phyloP scores from a whole-genome alignment of 37 sponge, comb jelly and placozoan species.

The Axinella damicornis region DNA sequence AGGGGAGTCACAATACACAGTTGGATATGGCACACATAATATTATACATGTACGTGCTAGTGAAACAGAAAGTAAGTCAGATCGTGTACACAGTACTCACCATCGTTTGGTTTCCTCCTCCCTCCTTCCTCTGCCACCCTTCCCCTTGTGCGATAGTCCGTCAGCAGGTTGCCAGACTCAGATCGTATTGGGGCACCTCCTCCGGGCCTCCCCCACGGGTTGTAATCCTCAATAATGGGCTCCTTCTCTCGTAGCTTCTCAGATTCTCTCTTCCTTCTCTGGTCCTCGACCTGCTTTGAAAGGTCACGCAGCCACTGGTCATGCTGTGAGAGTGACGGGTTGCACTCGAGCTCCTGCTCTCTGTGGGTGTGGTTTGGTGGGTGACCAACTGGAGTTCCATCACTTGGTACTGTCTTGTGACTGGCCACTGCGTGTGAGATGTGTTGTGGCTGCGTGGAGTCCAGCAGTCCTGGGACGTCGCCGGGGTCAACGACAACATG shows the following conservation, averaged over 20 bases:
- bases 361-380: too few relatives aligned
- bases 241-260: not conserved
- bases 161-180: constrained; percentile 27
- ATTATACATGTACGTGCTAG: too few relatives aligned
- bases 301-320: constrained; percentile 1
- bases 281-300: not conserved
- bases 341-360: too few relatives aligned
- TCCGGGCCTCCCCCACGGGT: constrained; percentile 61
- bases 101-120: not conserved
- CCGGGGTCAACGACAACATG: constrained; percentile 14
- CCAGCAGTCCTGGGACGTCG: constrained; percentile 26
- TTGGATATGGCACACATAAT: not conserved
- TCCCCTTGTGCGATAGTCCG: constrained; percentile 13
- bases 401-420: too few relatives aligned
- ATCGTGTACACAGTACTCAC: too few relatives aligned
- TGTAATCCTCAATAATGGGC: constrained; percentile 33
- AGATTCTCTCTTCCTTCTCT: not conserved
- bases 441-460: not conserved
- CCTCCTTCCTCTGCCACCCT: not conserved
- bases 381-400: too few relatives aligned
- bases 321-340: not conserved
- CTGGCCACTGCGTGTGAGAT: not conserved
- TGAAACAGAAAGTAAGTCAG: too few relatives aligned
- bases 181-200: constrained; percentile 55
- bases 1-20: not conserved